These are phyloP conservation scores for Elanus axillaris DNA, from an alignment of 2,113 vertebrate genomes.

Conservation along the genomic window DNA sequence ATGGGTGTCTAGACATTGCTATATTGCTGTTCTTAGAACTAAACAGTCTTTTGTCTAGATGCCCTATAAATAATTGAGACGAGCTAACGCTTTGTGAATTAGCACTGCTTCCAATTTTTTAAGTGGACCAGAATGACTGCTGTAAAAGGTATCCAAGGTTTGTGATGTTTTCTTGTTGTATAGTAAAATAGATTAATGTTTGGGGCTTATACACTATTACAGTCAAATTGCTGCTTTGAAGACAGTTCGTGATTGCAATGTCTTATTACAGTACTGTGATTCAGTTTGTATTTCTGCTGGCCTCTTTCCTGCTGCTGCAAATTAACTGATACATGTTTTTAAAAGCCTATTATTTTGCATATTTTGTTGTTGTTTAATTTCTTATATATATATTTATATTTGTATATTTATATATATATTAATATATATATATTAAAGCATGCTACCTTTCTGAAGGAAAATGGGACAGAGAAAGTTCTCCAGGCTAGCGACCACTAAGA, in stretches of 20 bases:
- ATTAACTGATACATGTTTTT: neutral
- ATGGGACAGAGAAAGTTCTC: neutral
- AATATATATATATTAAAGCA: neutral
- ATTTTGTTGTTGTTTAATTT: neutral
- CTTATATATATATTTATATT: neutral
- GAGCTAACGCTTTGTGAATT: conserved; percentile 36
- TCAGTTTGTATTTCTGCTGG: conserved; percentile 8
- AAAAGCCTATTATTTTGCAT: neutral
- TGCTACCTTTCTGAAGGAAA: neutral
- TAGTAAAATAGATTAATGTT: conserved; percentile 63
- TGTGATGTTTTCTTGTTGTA: conserved; percentile 53
- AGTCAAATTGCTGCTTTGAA: conserved; percentile 55
- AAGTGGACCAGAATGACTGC: neutral
- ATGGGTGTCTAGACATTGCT: conserved; percentile 17
- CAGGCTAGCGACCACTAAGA: neutral
- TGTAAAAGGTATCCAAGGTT: conserved; percentile 3
- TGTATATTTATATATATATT: neutral
- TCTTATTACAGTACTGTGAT: neutral
- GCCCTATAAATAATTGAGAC: conserved; percentile 18
- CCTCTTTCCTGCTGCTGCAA: neutral
- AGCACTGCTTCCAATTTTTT: conserved; percentile 23
- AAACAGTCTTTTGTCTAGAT: conserved; percentile 2
- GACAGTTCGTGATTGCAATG: neutral
- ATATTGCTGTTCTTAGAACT: conserved; percentile 23
- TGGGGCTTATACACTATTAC: conserved; percentile 52